Percentiles rank a stretch among this genome's conserved stretches.
phyloP scores from a whole-genome alignment of 2,888 invertebrate genomes.

The Drosophila prolongata region DNA sequence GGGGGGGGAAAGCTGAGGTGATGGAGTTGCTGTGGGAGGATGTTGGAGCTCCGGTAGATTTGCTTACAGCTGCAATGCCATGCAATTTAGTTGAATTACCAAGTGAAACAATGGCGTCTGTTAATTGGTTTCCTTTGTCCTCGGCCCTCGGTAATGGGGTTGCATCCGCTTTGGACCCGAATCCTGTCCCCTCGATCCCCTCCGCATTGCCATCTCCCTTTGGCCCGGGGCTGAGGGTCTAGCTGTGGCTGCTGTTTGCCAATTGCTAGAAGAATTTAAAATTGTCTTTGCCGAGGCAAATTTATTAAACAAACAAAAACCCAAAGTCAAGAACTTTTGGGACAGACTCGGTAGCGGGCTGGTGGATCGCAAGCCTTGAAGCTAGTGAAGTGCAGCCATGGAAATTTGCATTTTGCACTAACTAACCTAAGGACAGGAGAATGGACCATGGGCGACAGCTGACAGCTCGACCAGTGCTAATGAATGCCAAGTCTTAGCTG shows the following conservation, averaged over 20 bases:
- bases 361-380: conserved; percentile 40
- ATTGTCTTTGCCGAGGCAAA: conserved; percentile 70
- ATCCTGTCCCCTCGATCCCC: conserved; percentile 4
- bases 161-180: conserved; percentile 49
- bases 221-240: conserved; percentile 41
- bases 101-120: conserved; percentile 83
- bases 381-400: conserved; percentile 48
- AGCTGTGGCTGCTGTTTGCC: conserved; percentile 64
- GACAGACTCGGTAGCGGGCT: conserved; percentile 5
- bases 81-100: conserved; percentile 82
- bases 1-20: neutral
- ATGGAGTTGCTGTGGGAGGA: conserved; percentile 20
- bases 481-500: conserved; percentile 51
- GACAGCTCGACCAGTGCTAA: conserved; percentile 59
- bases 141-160: conserved; percentile 51
- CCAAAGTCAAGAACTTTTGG: conserved; percentile 34
- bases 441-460: conserved; percentile 42
- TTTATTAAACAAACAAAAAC: conserved; percentile 72
- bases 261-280: conserved; percentile 76
- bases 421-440: conserved; percentile 57
- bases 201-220: neutral
- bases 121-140: conserved; percentile 84
- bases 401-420: conserved; percentile 67
- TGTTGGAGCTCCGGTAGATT: conserved; percentile 41
- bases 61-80: conserved; percentile 57